These are phyloP conservation scores for Chromoteleia sp. DNA, from an alignment of 2,888 invertebrate species.

Conservation along the genomic window DNA sequence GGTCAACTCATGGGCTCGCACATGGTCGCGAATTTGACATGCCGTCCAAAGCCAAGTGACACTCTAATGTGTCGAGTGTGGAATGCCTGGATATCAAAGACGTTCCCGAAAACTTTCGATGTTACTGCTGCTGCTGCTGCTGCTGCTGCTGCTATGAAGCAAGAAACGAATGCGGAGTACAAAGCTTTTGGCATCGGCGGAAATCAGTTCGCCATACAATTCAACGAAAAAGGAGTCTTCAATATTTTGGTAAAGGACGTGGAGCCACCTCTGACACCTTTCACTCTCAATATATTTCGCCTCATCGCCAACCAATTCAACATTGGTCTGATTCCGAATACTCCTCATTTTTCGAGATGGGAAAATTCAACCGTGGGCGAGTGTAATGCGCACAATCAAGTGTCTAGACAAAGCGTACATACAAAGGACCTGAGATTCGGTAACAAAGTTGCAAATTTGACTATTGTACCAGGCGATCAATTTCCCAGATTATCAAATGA, in stretches of 20 bases:
- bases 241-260: constrained; percentile 70
- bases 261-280: constrained; percentile 55
- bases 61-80: constrained; percentile 70
- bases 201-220: constrained; percentile 71
- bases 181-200: constrained; percentile 64
- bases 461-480: constrained; percentile 64
- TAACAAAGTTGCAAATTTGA: constrained; percentile 19
- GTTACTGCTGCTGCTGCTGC: constrained; percentile 17
- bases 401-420: constrained; percentile 53
- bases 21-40: constrained; percentile 69
- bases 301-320: constrained; percentile 74
- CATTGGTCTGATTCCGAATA: constrained; percentile 70
- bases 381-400: constrained; percentile 70
- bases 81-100: constrained; percentile 70
- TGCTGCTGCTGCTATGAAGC: constrained; percentile 36
- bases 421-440: constrained; percentile 40
- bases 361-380: constrained; percentile 75
- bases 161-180: constrained; percentile 56
- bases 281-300: constrained; percentile 72
- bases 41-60: constrained; percentile 71
- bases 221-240: constrained; percentile 72
- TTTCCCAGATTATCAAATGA: constrained; percentile 68
- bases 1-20: constrained; percentile 70
- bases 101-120: constrained; percentile 62
- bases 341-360: constrained; percentile 67